Percentiles rank a stretch among this genome's conserved stretches.
Conservation (phyloP, 2,888 invertebrate species). For the Luffia ferchaultella region DNA sequence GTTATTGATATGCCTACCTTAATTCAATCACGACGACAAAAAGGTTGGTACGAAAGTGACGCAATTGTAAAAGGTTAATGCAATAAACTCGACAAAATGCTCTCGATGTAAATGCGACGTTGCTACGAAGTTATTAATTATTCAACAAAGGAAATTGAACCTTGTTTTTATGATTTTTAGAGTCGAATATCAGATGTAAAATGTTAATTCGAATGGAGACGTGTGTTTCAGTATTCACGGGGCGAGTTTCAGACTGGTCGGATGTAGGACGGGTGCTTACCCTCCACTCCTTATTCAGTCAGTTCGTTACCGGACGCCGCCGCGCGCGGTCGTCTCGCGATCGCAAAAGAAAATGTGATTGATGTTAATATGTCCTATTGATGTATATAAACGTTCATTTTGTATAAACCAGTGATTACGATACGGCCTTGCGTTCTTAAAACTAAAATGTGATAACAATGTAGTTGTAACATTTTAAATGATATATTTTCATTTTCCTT, state of each 20-base stretch:
- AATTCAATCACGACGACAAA: neutral
- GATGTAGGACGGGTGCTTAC: constrained; percentile 8
- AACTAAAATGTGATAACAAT: no score
- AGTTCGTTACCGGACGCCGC: constrained; percentile 30
- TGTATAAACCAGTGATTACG: constrained; percentile 1
- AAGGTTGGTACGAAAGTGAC: neutral
- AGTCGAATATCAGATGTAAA: neutral
- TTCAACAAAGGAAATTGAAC: neutral
- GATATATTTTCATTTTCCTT: no score
- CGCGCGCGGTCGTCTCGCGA: constrained; percentile 14
- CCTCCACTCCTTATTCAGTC: constrained; percentile 31
- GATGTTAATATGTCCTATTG: constrained; percentile 12
- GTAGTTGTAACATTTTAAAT: no score
- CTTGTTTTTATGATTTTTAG: neutral
- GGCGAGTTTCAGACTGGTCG: neutral
- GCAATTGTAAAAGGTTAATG: neutral
- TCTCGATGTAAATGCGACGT: neutral
- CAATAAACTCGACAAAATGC: neutral
- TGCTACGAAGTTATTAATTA: neutral
- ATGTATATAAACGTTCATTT: constrained; percentile 1
- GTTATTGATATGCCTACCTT: neutral
- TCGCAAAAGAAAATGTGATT: constrained; percentile 17
- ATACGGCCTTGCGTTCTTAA: constrained; percentile 2
- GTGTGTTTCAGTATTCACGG: neutral
- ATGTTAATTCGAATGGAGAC: neutral